Percentiles rank a stretch among this genome's conserved stretches.
Conservation (phyloP, 2,797 vertebrate species). For the Lepilemur septentrionalis region DNA sequence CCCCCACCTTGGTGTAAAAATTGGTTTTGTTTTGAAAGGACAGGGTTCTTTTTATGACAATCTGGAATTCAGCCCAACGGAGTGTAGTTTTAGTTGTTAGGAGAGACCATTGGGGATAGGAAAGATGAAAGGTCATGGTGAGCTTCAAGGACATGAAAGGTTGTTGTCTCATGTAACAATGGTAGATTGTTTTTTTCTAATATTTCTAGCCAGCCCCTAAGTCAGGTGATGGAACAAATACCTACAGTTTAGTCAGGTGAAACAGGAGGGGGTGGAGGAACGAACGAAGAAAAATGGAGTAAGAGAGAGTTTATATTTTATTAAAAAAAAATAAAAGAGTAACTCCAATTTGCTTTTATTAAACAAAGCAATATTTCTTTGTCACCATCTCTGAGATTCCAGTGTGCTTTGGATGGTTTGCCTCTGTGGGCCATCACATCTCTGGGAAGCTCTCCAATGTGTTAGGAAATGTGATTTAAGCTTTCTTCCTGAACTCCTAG, state of each 20-base stretch:
- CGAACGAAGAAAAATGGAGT: conserved; percentile 43
- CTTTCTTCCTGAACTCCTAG: conserved; percentile 84
- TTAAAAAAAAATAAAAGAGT: conserved; percentile 57
- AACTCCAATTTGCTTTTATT: conserved; percentile 80
- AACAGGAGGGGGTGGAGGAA: conserved; percentile 73
- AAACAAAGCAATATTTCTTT: conserved; percentile 83
- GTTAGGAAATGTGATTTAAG: conserved; percentile 87
- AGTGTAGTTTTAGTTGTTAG: conserved; percentile 92
- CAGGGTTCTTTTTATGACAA: conserved; percentile 95
- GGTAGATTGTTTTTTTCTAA: conserved; percentile 88
- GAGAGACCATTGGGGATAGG: conserved; percentile 89
- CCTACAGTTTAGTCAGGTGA: conserved; percentile 87
- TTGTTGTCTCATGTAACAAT: conserved; percentile 89
- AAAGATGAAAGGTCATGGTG: conserved; percentile 91
- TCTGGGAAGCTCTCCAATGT: conserved; percentile 85
- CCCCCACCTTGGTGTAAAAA: conserved; percentile 96
- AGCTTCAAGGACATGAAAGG: conserved; percentile 93
- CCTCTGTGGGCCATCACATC: conserved; percentile 84
- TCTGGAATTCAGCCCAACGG: conserved; percentile 94
- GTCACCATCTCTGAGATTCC: conserved; percentile 78
- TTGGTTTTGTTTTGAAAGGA: conserved; percentile 95
- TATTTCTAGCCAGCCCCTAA: conserved; percentile 84
- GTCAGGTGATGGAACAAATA: conserved; percentile 88
- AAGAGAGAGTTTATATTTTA: conserved; percentile 80
- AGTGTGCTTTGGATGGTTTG: conserved; percentile 79